Evolutionary conservation across 2,888 invertebrate genomes (phyloP).

Genomic region (Xanthorhoe designata): DNA sequence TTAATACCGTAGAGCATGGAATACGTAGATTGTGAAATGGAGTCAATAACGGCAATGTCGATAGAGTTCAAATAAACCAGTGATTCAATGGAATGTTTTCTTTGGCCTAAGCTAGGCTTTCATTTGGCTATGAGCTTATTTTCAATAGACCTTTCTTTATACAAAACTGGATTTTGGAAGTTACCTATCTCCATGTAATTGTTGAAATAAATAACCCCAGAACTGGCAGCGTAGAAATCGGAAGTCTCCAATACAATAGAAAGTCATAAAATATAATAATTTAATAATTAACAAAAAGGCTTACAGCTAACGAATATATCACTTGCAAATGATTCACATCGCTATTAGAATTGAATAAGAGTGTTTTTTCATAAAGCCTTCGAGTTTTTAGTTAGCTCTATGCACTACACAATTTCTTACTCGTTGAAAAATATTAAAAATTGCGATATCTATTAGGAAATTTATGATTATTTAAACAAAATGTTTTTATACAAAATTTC

Average conservation of each 20-base stretch:
- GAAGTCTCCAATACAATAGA: constrained; percentile 1
- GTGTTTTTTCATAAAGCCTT: neutral
- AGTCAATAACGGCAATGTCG: constrained; percentile 9
- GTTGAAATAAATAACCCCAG: constrained; percentile 10
- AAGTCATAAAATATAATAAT: neutral
- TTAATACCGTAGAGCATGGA: neutral
- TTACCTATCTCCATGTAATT: constrained; percentile 15
- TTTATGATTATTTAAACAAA: constrained; percentile 26
- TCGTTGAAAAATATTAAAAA: neutral
- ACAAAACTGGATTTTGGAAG: constrained; percentile 31
- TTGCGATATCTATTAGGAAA: neutral
- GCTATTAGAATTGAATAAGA: neutral
- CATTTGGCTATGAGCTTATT: constrained; percentile 77
- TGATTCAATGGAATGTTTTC: constrained; percentile 34
- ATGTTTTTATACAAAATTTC: constrained; percentile 74
- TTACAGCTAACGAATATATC: neutral
- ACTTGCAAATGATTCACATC: neutral
- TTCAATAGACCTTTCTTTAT: constrained; percentile 59
- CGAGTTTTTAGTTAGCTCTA: constrained; percentile 2
- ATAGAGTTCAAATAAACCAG: constrained; percentile 32
- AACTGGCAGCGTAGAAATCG: neutral
- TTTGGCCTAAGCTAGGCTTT: constrained; percentile 74
- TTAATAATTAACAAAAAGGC: neutral
- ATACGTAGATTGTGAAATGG: constrained; percentile 6
- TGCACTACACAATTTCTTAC: neutral